Percentiles rank a stretch among this genome's conserved stretches.
Evolutionary conservation across 2,113 vertebrate genomes (phyloP).

Genomic region (Nothoprocta pentlandii): DNA sequence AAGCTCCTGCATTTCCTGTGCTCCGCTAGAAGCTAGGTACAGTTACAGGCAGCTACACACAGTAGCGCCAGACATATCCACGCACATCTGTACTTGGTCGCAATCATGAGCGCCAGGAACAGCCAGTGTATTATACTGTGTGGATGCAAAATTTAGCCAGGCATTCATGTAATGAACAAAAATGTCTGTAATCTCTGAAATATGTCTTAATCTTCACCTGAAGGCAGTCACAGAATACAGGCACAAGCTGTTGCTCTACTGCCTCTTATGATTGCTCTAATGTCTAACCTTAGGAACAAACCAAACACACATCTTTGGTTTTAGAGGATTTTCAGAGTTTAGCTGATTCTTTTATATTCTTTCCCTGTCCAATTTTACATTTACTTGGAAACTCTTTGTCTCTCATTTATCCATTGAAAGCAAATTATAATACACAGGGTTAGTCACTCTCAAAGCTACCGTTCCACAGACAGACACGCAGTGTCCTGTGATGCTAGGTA

Average conservation of each 20-base stretch:
- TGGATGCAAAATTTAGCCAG: not conserved
- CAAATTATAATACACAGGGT: not conserved
- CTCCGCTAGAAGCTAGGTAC: not conserved
- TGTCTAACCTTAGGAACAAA: not conserved
- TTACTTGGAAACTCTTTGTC: not conserved
- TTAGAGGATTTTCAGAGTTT: not conserved
- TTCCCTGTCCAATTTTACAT: not conserved
- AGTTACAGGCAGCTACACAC: not conserved
- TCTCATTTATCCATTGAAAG: not conserved
- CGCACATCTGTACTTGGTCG: not conserved
- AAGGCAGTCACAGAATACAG: not conserved
- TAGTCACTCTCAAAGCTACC: not conserved
- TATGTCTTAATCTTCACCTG: not conserved
- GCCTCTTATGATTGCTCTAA: not conserved
- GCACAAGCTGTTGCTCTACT: not conserved
- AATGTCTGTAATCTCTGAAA: not conserved
- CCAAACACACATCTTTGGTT: not conserved
- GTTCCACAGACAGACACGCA: not conserved
- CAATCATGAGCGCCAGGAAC: not conserved
- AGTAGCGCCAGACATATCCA: not conserved
- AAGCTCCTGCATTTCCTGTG: not conserved
- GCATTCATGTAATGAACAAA: not conserved
- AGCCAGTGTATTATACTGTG: accelerated
- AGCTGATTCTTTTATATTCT: not conserved
- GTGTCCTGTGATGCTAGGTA: not conserved